Evolutionary conservation across 2,888 invertebrate genomes (phyloP).

Genomic region (Rhodophaea formosa): DNA sequence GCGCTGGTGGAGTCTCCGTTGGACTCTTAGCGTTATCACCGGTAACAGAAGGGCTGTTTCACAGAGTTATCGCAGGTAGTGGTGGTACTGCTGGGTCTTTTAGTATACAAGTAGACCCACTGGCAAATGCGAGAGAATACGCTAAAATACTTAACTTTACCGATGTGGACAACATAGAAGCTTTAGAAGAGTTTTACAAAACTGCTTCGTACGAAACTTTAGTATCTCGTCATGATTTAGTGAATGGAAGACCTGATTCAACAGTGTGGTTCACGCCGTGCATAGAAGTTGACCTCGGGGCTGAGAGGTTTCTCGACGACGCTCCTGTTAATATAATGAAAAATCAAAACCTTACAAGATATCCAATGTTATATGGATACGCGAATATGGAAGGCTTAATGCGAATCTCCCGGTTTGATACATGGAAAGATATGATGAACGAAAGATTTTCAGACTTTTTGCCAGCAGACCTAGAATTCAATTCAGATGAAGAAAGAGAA

Average conservation of each 20-base stretch:
- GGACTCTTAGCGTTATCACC: constrained; percentile 36
- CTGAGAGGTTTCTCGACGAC: constrained; percentile 42
- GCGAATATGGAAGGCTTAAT: constrained; percentile 42
- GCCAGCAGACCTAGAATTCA: constrained; percentile 35
- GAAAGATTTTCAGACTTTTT: constrained; percentile 38
- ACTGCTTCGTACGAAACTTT: constrained; percentile 36
- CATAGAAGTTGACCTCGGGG: constrained; percentile 36
- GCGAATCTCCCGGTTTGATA: constrained; percentile 29
- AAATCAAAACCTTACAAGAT: constrained; percentile 35
- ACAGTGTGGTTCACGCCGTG: constrained; percentile 37
- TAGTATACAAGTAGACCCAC: constrained; percentile 41
- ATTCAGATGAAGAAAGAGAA: constrained; percentile 26
- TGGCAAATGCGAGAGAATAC: constrained; percentile 38
- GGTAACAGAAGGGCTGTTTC: constrained; percentile 42
- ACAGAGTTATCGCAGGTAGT: constrained; percentile 47
- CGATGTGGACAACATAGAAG: constrained; percentile 39
- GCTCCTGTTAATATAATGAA: constrained; percentile 43
- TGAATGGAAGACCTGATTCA: constrained; percentile 28
- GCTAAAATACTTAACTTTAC: constrained; percentile 37
- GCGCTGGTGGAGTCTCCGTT: constrained; percentile 35
- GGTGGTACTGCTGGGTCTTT: constrained; percentile 39
- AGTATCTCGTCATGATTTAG: constrained; percentile 26
- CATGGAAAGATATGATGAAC: constrained; percentile 38
- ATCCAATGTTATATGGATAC: constrained; percentile 50
- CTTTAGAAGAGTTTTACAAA: constrained; percentile 49